Percentiles rank a stretch among this genome's conserved stretches.
phyloP scores from a whole-genome alignment of 2,797 vertebrate genomes.

The Chaunax sp. region DNA sequence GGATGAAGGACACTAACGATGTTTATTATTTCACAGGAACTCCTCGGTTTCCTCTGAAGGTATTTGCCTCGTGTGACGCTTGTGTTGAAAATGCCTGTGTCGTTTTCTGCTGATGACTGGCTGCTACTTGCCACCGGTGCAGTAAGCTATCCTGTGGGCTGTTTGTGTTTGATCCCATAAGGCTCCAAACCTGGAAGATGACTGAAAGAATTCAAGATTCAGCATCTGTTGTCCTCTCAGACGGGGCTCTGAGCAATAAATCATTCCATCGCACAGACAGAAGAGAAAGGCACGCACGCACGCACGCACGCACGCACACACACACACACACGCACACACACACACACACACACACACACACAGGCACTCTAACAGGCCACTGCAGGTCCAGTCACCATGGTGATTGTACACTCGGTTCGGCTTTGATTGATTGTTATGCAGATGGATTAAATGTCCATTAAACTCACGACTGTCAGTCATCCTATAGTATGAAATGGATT shows the following conservation, averaged over 20 bases:
- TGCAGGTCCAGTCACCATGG: slow-evolving; percentile 47
- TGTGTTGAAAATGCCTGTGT: too few species aligned
- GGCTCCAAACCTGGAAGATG: slow-evolving; percentile 36
- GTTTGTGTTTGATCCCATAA: slow-evolving; percentile 14
- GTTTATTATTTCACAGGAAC: slow-evolving; percentile 31
- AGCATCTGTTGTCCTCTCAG: slow-evolving; percentile 50
- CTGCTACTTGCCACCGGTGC: slow-evolving; percentile 27
- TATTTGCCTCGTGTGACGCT: slow-evolving; percentile 28
- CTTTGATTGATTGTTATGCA: too few species aligned
- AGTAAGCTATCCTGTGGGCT: slow-evolving; percentile 19
- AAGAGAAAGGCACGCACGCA: slow-evolving; percentile 1
- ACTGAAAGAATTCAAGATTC: slow-evolving; percentile 53
- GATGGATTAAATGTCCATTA: slow-evolving; percentile 52
- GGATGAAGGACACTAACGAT: slow-evolving; percentile 2
- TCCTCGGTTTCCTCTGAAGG: slow-evolving; percentile 22
- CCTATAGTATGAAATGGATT: too few species aligned
- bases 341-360: slow-evolving; percentile 37
- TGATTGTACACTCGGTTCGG: slow-evolving; percentile 40
- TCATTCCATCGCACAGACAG: slow-evolving; percentile 25
- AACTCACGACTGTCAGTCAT: too few species aligned
- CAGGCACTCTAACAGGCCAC: slow-evolving; percentile 46
- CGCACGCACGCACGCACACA: too few species aligned
- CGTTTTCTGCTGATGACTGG: slow-evolving; percentile 61
- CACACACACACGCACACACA: slow-evolving; percentile 33
- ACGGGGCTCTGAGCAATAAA: slow-evolving; percentile 44